Evolutionary conservation across 2,113 vertebrate species (phyloP), one percentile per base, ranked within the genome.

Genomic region (Cynocephalus volans): DNA sequence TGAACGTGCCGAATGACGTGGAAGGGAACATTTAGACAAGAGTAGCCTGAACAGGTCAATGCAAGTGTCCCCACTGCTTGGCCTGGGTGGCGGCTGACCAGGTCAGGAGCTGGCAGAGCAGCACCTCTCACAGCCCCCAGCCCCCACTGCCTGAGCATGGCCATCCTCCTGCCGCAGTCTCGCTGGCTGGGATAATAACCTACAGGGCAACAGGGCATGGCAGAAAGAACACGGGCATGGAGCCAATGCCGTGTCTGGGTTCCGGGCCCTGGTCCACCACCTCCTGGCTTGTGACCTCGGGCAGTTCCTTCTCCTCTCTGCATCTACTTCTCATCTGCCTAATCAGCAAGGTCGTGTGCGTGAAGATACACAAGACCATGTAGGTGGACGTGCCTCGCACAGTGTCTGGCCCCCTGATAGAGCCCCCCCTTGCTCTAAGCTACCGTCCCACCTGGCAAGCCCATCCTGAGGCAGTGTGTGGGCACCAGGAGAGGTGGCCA

Each of bases 211-310:
- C 1, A 33, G 56, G 83, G 56, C 15, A 10, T 21, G 6, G 31
- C 4, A 2, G 50, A 54, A 54, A 33, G 8, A 41, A 36, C 3
- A 24, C 8, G 36, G 28, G 18, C 3, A 0, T 13, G 41, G 52
- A 62, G 10, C 28, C 18, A 33, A 2, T 18, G 17, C 13, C n/a
- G 11, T 0, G 75, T 28, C 3, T 69, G 50, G 10, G 14, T 70
- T 52, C 15, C 72, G 93, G 36, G 23, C 11, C n/a, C 31, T 45
- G 1, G 5, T 8, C 18, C 8, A 33, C 28, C 8, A 36, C 36
- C 65, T 21, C 3, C 41, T 26, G 48, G 14, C 21, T 85, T n/a
- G 7, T 70, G 45, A 24, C 45, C 84, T 8, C 8, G 5, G 23
- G 41, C 1, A 48, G 3, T 60, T 67, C 64, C 11, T 69, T 54